phyloP scores from a whole-genome alignment of 2,888 invertebrate species.

The Phrixothrix hirtus region DNA sequence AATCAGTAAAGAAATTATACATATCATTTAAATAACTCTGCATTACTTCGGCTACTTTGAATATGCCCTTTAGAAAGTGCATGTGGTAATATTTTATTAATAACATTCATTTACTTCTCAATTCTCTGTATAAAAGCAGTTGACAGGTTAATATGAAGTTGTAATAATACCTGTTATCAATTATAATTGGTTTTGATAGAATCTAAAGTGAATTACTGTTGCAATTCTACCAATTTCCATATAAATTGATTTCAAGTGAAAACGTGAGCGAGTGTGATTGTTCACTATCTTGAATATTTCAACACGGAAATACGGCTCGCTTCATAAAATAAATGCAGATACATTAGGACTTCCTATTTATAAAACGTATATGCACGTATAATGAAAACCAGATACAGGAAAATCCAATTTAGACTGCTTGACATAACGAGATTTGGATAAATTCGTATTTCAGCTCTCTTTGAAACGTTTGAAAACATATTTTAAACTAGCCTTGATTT shows the following conservation, averaged over 20 bases:
- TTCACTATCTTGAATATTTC: constrained; percentile 27
- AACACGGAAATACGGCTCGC: constrained; percentile 22
- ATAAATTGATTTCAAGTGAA: constrained; percentile 36
- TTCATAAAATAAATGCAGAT: constrained; percentile 27
- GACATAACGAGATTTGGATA: constrained; percentile 12
- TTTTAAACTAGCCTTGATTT: neutral
- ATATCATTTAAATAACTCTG: too few species aligned
- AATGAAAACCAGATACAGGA: constrained; percentile 23
- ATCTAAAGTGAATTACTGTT: constrained; percentile 37
- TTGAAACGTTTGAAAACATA: neutral
- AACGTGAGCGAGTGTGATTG: constrained; percentile 29
- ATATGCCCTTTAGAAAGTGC: too few species aligned
- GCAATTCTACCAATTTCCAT: constrained; percentile 39
- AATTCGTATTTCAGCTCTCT: constrained; percentile 2
- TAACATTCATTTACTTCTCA: neutral
- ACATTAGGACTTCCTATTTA: constrained; percentile 24
- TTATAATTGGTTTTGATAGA: constrained; percentile 28
- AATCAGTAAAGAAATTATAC: too few species aligned
- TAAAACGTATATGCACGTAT: constrained; percentile 14
- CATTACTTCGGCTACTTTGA: too few species aligned
- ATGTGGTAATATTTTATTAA: neutral
- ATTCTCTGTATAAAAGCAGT: constrained; percentile 17
- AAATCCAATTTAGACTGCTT: constrained; percentile 15
- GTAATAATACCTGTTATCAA: constrained; percentile 25
- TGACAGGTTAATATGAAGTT: constrained; percentile 25